A percentile compares a stretch with the other conserved stretches of the same genome.
Evolutionary conservation across 2,113 vertebrate genomes (phyloP).

Genomic region (Oostethus manadensis): DNA sequence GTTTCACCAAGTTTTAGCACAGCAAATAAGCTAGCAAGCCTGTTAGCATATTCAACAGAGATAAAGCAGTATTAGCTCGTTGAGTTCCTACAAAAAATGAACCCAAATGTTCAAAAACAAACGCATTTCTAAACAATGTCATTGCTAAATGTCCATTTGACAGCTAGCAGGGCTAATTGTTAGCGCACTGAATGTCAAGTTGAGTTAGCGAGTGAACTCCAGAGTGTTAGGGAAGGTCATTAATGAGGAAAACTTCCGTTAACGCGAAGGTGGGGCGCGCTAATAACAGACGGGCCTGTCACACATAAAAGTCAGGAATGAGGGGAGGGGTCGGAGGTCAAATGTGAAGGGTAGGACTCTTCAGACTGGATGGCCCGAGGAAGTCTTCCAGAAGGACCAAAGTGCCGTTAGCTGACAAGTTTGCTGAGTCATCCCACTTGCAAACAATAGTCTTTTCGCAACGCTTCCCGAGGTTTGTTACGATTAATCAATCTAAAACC

Average conservation of each 20-base stretch:
- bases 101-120: neutral
- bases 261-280: conserved; percentile 20
- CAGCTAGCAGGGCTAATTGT: neutral
- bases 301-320: conserved; percentile 49
- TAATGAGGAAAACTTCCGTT: conserved; percentile 30
- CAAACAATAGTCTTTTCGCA: conserved; percentile 55
- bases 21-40: too few relatives aligned
- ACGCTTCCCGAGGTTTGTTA: conserved; percentile 47
- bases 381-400: conserved; percentile 29
- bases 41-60: too few relatives aligned
- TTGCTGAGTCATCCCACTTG: conserved; percentile 26
- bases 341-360: conserved; percentile 52
- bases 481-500: conserved; percentile 38
- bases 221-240: conserved; percentile 20
- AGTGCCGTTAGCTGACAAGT: neutral
- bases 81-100: too few relatives aligned
- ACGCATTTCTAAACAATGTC: neutral
- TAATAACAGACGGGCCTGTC: conserved; percentile 43
- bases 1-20: too few relatives aligned
- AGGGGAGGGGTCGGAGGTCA: conserved; percentile 51
- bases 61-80: too few relatives aligned
- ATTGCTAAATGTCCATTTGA: neutral
- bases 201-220: neutral
- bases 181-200: conserved; percentile 1
- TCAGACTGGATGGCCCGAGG: conserved; percentile 38